Base-by-base conservation (phyloP, 2,888 invertebrate species). In the Sturmia bella region DNA sequence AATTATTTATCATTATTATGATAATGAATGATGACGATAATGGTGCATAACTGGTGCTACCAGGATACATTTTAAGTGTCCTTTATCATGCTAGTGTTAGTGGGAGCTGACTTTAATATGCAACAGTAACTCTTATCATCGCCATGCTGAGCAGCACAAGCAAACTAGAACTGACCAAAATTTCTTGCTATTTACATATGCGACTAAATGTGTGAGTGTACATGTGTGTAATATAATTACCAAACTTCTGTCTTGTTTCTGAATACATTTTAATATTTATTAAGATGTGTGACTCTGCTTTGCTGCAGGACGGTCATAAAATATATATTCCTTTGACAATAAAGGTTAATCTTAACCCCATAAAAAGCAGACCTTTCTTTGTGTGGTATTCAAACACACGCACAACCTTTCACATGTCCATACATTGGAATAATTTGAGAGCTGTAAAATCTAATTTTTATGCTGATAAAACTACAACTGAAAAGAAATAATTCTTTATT, bases 241-340 rank as follows among this genome's bases (percentile, higher is more conserved):
- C 5, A 21, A 50, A 37, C 52, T 37, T 21, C 17, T 45, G 63
- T 32, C 54, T 66, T 24, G 19, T 39, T 11, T 13, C 1, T 17
- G 17, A 74, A 56, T 64, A 80, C 50, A 83, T 84, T 84, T 85
- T 84, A 85, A 85, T 84, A 85, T 85, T 85, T 84, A 85, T 84
- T 73, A 84, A 80, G 79, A 82, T 81, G 69, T 80, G 81, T 68
- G 82, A 63, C 76, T 76, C 50, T 57, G 37, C 52, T 21, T 52
- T 21, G 72, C 52, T 80, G 48, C 83, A 84, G 69, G 75, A 83
- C 76, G 73, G 83, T 83, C 75, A 84, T 85, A 83, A 84, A 85
- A 82, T 78, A 48, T 75, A 43, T 74, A 70, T 66, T 82, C 78
- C 78, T 78, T 74, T 13, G 82, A 70, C 74, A 39, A 74, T 75